Evolutionary conservation across 53 echinoderm and acorn worm genomes (phyloP).

Genomic region (Echinometra lucunter): DNA sequence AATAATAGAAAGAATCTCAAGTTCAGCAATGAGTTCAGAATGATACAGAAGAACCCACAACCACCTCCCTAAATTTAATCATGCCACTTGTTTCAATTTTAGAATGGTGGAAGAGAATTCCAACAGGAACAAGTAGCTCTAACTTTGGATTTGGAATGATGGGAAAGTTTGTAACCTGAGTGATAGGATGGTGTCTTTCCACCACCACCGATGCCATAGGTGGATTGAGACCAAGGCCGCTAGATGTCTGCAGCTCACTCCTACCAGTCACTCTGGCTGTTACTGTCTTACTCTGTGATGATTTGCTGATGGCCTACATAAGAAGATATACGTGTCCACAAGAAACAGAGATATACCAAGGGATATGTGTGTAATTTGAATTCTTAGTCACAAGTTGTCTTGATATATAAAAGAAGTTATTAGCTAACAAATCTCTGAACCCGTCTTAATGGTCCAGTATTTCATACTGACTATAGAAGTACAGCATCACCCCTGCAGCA

Average conservation of each 20-base stretch:
- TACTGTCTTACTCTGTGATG: conserved; percentile 73
- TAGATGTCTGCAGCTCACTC: conserved; percentile 68
- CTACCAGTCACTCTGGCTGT: conserved; percentile 73
- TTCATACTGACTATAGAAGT: too few relatives aligned
- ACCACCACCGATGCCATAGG: conserved; percentile 97
- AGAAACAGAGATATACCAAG: background rate
- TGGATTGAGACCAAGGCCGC: conserved; percentile 81
- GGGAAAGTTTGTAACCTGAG: conserved; percentile 77
- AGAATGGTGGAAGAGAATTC: too few relatives aligned
- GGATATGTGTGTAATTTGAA: background rate
- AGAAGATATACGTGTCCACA: background rate
- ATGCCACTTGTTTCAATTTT: too few relatives aligned
- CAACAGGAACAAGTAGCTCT: background rate
- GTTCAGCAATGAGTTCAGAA: too few relatives aligned
- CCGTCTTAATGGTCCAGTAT: too few relatives aligned
- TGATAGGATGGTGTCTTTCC: conserved; percentile 94
- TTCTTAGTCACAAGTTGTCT: background rate
- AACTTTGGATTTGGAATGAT: background rate
- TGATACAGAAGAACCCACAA: background rate
- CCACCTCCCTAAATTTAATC: background rate
- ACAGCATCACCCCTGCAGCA: too few relatives aligned
- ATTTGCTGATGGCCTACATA: background rate
- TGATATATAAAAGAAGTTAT: background rate
- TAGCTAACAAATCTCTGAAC: too few relatives aligned
- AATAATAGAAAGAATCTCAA: too few relatives aligned